phyloP scores from a whole-genome alignment of 2,797 vertebrate species.

The Pseudomugil gertrudae region DNA sequence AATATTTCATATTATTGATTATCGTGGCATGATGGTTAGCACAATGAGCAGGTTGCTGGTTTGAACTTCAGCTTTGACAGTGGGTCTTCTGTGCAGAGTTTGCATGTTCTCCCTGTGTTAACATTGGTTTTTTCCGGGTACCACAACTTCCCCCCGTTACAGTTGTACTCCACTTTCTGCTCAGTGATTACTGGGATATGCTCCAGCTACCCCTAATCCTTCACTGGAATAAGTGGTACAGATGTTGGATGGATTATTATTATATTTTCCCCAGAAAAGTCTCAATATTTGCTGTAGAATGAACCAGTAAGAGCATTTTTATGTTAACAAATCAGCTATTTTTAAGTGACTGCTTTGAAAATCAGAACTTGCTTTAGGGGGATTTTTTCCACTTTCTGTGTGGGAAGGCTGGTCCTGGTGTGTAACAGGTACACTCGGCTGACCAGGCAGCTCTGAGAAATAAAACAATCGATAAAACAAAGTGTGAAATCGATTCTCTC shows the following conservation, averaged over 20 bases:
- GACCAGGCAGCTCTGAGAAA: neutral
- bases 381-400: neutral
- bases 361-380: neutral
- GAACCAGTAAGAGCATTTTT: neutral
- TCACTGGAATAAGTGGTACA: no score
- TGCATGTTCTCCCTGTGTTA: slow-evolving; percentile 1
- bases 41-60: no score
- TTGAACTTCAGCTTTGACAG: no score
- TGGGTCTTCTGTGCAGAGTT: no score
- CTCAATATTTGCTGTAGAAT: neutral
- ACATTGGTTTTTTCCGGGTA: no score
- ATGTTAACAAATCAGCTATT: slow-evolving; percentile 3
- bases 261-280: slow-evolving; percentile 10
- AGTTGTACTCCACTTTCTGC: no score
- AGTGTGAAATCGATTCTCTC: neutral
- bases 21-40: no score
- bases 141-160: no score
- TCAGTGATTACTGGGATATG: no score
- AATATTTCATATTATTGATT: no score
- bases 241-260: slow-evolving; percentile 3
- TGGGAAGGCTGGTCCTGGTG: neutral
- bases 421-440: neutral
- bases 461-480: neutral
- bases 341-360: neutral
- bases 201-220: no score